These are phyloP conservation scores for Drosophila obscura DNA, from an alignment of 1,140 invertebrate species.

Conservation along the genomic window DNA sequence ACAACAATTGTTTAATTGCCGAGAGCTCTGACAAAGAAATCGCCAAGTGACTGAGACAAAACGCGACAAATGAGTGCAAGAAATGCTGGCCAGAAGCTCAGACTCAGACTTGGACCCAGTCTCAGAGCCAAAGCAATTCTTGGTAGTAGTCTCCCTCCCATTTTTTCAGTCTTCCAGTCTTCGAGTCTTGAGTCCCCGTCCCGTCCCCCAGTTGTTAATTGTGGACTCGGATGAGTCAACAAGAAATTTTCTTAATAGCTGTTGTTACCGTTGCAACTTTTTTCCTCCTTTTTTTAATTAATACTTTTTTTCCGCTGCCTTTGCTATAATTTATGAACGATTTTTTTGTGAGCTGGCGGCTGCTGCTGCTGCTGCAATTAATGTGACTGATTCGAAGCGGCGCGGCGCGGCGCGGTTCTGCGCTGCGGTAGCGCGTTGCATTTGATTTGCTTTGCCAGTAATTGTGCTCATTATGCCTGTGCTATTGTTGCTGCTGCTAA, in stretches of 20 bases:
- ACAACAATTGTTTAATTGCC: slow-evolving; percentile 76
- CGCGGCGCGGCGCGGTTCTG: slow-evolving; percentile 42
- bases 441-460: slow-evolving; percentile 76
- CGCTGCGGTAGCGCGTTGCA: slow-evolving; percentile 68
- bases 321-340: slow-evolving; percentile 74
- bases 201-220: slow-evolving; percentile 64
- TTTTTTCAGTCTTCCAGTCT: background rate
- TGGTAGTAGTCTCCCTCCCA: slow-evolving; percentile 42
- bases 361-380: slow-evolving; percentile 52
- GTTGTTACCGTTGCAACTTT: slow-evolving; percentile 76
- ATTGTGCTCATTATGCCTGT: slow-evolving; percentile 73
- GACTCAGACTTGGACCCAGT: background rate
- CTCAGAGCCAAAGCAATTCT: slow-evolving; percentile 41
- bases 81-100: slow-evolving; percentile 45
- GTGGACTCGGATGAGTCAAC: slow-evolving; percentile 78
- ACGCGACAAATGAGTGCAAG: slow-evolving; percentile 76
- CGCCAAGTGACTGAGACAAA: slow-evolving; percentile 63
- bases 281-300: slow-evolving; percentile 69
- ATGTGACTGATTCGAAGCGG: slow-evolving; percentile 76
- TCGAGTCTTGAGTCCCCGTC: background rate
- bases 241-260: slow-evolving; percentile 80
- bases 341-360: slow-evolving; percentile 53
- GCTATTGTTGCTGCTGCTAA: slow-evolving; percentile 35
- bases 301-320: slow-evolving; percentile 61
- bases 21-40: slow-evolving; percentile 72